Conservation (phyloP, 2,113 vertebrate species). For the Pteruthius melanotis region DNA sequence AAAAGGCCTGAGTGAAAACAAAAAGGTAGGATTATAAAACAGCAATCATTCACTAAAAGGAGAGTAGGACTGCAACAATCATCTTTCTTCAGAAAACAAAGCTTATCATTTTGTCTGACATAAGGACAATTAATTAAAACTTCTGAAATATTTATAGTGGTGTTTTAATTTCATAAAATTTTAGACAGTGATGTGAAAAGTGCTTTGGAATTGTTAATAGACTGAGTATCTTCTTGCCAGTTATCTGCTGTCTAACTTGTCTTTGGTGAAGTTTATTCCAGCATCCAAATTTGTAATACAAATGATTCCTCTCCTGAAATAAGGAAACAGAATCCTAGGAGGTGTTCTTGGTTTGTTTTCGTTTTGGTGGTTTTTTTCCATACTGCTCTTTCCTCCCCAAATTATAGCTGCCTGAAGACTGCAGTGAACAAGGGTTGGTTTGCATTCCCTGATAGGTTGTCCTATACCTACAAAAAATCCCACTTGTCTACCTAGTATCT, state of each 20-base stretch:
- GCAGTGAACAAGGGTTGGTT: not conserved
- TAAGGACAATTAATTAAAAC: not conserved
- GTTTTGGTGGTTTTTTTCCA: not conserved
- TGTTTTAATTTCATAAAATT: not conserved
- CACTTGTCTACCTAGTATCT: fast-evolving
- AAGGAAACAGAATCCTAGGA: not conserved
- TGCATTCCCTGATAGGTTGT: not conserved
- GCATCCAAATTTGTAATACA: not conserved
- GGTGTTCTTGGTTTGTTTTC: not conserved
- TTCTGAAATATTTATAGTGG: not conserved
- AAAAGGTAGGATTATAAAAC: not conserved
- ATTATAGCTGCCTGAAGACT: not conserved
- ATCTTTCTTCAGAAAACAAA: not conserved
- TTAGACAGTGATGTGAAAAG: not conserved
- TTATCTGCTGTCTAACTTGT: not conserved
- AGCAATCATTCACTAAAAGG: not conserved
- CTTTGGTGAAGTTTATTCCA: not conserved
- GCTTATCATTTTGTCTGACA: not conserved
- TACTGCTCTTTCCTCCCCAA: fast-evolving
- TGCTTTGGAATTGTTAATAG: not conserved
- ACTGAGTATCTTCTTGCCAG: not conserved
- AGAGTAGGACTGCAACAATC: not conserved
- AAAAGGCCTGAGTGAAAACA: not conserved
- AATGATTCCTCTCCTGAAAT: not conserved
- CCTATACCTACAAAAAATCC: not conserved